phyloP scores from a whole-genome alignment of 2,797 vertebrate genomes.

The Lithobates sylvaticus region DNA sequence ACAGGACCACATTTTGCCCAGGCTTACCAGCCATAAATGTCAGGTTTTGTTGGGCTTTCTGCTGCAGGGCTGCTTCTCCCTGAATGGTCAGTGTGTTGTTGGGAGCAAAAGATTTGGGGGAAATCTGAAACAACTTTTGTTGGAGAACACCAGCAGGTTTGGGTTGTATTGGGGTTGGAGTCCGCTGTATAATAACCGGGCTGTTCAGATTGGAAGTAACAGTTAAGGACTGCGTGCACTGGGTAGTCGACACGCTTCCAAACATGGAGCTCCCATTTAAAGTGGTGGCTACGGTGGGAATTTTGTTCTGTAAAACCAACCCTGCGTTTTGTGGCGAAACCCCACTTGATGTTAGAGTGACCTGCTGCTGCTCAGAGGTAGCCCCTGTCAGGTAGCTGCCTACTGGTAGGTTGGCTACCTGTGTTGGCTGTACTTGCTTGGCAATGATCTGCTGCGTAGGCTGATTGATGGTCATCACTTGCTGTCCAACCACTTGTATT shows the following conservation, averaged over 20 bases:
- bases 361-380: constrained; percentile 79
- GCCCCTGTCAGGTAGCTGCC: constrained; percentile 89
- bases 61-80: constrained; percentile 76
- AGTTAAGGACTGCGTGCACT: constrained; percentile 70
- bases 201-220: constrained; percentile 74
- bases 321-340: constrained; percentile 77
- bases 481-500: constrained; percentile 94
- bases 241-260: constrained; percentile 71
- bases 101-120: constrained; percentile 75
- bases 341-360: constrained; percentile 70
- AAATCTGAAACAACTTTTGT: constrained; percentile 80
- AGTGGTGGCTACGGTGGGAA: constrained; percentile 83
- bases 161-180: constrained; percentile 95
- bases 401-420: constrained; percentile 75
- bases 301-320: constrained; percentile 91
- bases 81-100: constrained; percentile 72
- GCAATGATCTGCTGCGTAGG: constrained; percentile 87
- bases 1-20: constrained; percentile 88
- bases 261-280: constrained; percentile 90
- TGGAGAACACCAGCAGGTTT: constrained; percentile 83
- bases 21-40: constrained; percentile 91
- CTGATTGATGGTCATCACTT: constrained; percentile 97
- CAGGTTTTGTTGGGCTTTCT: constrained; percentile 89
- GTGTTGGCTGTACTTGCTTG: constrained; percentile 79
- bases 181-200: constrained; percentile 89